Conservation (phyloP, 2,888 invertebrate genomes). For the Mantis religiosa region DNA sequence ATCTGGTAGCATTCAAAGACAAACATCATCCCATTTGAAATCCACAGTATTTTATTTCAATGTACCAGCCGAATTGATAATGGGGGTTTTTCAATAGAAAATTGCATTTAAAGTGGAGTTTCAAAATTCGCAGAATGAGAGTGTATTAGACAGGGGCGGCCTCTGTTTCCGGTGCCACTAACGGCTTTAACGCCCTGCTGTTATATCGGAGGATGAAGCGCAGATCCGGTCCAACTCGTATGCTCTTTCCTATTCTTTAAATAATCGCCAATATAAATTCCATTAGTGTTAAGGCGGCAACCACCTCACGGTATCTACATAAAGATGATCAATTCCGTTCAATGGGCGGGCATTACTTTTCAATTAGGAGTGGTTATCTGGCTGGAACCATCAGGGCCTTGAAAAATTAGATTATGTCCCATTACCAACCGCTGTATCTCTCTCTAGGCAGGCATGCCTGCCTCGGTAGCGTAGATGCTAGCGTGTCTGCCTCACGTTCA, state of each 20-base stretch:
- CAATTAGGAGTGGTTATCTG: neutral
- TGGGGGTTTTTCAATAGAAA: no score
- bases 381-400: no score
- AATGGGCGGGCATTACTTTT: neutral
- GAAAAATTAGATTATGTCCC: no score
- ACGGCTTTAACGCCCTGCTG: neutral
- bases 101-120: neutral
- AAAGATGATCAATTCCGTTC: neutral
- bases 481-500: no score
- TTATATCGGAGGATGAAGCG: neutral
- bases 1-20: no score
- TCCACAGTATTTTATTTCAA: no score
- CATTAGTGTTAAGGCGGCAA: neutral
- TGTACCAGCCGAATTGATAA: no score
- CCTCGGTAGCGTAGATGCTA: no score
- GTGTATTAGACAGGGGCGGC: neutral
- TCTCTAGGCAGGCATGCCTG: no score
- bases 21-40: no score
- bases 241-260: neutral
- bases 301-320: neutral
- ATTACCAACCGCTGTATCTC: no score
- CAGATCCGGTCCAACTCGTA: neutral
- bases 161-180: neutral
- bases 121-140: neutral
- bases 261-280: neutral